These are phyloP conservation scores for Pandemis cinnamomeana DNA, from an alignment of 2,888 invertebrate genomes.

Conservation along the genomic window DNA sequence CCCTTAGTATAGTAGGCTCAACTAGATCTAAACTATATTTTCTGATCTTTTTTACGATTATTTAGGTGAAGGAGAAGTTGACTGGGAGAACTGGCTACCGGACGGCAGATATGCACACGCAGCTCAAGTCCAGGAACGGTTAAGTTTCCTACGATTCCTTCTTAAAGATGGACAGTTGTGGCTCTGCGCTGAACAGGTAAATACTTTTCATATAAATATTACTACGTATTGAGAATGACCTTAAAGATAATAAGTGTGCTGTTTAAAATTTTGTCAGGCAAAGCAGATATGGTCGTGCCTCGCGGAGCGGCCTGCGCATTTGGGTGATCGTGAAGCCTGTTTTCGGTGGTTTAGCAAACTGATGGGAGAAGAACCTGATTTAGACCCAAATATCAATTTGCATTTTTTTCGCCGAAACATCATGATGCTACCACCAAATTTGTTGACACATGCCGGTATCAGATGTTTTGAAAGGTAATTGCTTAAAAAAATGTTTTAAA, in stretches of 20 bases:
- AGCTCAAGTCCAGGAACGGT: slow-evolving; percentile 96
- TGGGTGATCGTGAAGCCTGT: slow-evolving; percentile 97
- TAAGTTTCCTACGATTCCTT: slow-evolving; percentile 96
- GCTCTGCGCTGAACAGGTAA: slow-evolving; percentile 96
- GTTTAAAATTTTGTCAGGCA: slow-evolving; percentile 79
- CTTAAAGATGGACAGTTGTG: slow-evolving; percentile 98
- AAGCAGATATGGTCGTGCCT: slow-evolving; percentile 98
- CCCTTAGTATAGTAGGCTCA: no score
- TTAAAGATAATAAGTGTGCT: no score
- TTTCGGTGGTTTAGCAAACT: slow-evolving; percentile 99
- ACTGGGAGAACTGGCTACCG: slow-evolving; percentile 90
- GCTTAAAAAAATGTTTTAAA: background rate
- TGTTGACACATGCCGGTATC: slow-evolving; percentile 97
- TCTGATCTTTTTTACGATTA: slow-evolving; percentile 42
- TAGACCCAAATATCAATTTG: slow-evolving; percentile 97
- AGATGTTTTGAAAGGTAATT: slow-evolving; percentile 90
- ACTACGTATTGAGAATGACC: background rate
- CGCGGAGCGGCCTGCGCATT: slow-evolving; percentile 96
- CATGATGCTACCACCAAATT: slow-evolving; percentile 94
- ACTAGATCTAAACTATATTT: background rate
- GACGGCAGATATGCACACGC: slow-evolving; percentile 96
- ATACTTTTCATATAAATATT: background rate
- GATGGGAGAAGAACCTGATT: slow-evolving; percentile 98
- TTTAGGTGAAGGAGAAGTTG: slow-evolving; percentile 89
- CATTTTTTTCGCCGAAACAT: slow-evolving; percentile 98